Evolutionary conservation across 2,888 invertebrate genomes (phyloP), one percentile per base, ranked within the genome.

Genomic region (Drosophila phalerata): DNA sequence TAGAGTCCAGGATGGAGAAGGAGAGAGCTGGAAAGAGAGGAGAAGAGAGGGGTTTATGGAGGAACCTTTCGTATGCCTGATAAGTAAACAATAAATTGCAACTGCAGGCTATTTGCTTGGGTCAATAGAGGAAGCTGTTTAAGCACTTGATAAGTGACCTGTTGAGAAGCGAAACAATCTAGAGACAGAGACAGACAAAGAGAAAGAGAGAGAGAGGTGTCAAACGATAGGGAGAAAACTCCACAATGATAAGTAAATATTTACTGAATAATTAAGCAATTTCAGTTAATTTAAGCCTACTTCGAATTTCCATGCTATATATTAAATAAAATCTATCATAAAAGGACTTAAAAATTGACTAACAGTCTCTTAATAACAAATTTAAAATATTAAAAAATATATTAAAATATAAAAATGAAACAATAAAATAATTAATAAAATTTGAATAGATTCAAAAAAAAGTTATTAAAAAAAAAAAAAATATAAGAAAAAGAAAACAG

Each of bases 41-140:
- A 38, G 19, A 13, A 15, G 5, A 13, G 19, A 6, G 32, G 5
- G 6, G 15, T 0, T 32, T 47, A 8, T 17, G 42, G 30, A 56
- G 28, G 13, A 9, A 10, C 17, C 47, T 10, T 38, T 48, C 11
- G 19, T 30, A 38, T 40, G 76, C 75, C 68, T 66, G 60, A 52
- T 77, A 52, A 51, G 70, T 61, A 81, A 85, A 88, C 85, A 85
- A 86, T 79, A 84, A 86, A 85, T 85, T 85, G 85, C 87, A 85
- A 67, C 89, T 85, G 77, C 85, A 88, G 87, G 89, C 85, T 78
- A 72, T 81, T 75, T 77, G 64, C 65, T 47, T 67, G 64, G 66
- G 64, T 80, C 77, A 73, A 76, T 40, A 69, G 58, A 47, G 64
- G 52, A 60, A 73, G 79, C 74, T 74, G 69, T 60, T 77, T 58